phyloP scores from a whole-genome alignment of 2,797 vertebrate genomes.

The Chiroxiphia lanceolata region DNA sequence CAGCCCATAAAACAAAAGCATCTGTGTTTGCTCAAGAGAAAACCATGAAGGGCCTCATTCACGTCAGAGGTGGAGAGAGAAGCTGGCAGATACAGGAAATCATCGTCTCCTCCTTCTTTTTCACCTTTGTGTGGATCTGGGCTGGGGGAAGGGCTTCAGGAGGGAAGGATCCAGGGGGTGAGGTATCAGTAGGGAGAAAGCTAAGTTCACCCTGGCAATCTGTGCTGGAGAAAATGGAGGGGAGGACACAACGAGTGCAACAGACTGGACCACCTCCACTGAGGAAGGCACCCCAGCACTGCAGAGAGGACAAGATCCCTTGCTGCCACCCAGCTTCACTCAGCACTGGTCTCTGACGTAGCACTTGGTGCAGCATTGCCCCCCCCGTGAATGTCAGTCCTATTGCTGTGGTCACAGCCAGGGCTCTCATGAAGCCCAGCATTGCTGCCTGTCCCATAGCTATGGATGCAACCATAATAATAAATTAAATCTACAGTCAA shows the following conservation, averaged over 20 bases:
- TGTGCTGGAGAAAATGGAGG: not conserved
- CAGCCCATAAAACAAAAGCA: slow-evolving; percentile 71
- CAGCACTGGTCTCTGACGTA: not conserved
- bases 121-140: slow-evolving; percentile 53
- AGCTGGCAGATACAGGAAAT: slow-evolving; percentile 62
- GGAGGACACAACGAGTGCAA: not conserved
- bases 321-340: not conserved
- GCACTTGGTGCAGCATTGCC: not conserved
- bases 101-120: slow-evolving; percentile 49
- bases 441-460: not conserved
- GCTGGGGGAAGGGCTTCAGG: not conserved
- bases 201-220: not conserved
- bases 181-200: not conserved
- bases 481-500: not conserved
- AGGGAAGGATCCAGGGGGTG: not conserved
- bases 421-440: not conserved
- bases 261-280: not conserved
- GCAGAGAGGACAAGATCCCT: not conserved
- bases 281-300: not conserved
- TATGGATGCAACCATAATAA: not conserved
- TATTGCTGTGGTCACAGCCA: not conserved
- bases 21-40: slow-evolving; percentile 71
- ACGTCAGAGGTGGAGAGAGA: slow-evolving; percentile 61
- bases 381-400: fast-evolving
- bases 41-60: slow-evolving; percentile 72